Conservation (phyloP, 2,888 invertebrate genomes). For the Mechanitis mazaeus region DNA sequence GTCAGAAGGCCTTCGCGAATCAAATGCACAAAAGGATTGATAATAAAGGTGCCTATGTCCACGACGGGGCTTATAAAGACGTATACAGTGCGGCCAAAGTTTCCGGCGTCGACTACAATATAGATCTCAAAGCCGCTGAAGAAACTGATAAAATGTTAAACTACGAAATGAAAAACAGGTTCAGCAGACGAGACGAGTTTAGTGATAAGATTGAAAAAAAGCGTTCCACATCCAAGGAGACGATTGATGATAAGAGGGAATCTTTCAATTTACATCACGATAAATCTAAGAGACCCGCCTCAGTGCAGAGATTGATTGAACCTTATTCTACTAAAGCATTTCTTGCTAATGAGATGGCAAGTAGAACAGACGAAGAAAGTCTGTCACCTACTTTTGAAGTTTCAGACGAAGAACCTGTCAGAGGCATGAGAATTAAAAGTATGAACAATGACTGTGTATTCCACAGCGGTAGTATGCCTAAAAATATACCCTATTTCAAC, state of each 20-base stretch:
- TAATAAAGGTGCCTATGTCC: conserved; percentile 70
- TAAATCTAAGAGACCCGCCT: conserved; percentile 56
- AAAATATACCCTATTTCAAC: conserved; percentile 64
- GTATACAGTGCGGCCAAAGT: conserved; percentile 69
- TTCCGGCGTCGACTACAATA: conserved; percentile 64
- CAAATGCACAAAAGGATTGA: conserved; percentile 73
- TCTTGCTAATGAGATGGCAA: conserved; percentile 57
- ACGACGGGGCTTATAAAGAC: conserved; percentile 69
- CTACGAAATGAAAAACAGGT: conserved; percentile 59
- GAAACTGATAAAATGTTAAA: conserved; percentile 71
- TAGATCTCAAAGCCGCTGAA: conserved; percentile 72
- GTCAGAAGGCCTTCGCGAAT: conserved; percentile 69
- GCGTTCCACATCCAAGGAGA: conserved; percentile 59
- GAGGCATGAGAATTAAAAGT: conserved; percentile 57
- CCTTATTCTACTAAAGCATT: conserved; percentile 64
- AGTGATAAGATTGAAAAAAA: conserved; percentile 50
- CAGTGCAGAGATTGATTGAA: conserved; percentile 59
- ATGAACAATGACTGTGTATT: conserved; percentile 57
- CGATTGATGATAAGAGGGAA: conserved; percentile 57
- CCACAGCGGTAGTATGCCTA: conserved; percentile 67
- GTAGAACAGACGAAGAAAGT: conserved; percentile 48
- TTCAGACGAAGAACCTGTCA: conserved; percentile 56
- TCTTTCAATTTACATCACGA: conserved; percentile 57
- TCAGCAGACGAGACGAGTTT: conserved; percentile 61
- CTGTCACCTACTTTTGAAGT: conserved; percentile 48